phyloP scores from a whole-genome alignment of 2,113 vertebrate genomes.

The Saccopteryx leptura region DNA sequence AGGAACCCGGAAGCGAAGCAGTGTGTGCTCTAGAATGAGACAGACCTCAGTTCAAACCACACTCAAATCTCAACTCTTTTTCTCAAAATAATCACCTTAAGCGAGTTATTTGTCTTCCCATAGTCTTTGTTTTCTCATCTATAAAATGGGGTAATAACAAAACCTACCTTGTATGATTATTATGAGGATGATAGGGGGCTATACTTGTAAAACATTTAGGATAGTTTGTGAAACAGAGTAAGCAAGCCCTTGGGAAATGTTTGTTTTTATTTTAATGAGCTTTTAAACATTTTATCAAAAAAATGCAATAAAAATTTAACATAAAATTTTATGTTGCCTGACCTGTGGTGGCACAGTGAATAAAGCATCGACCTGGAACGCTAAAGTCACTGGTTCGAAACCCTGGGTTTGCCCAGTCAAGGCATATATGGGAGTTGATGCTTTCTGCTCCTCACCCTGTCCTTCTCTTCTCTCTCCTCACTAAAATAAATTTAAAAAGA shows the following conservation, averaged over 20 bases:
- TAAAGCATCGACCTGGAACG: too few relatives aligned
- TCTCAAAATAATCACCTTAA: not conserved
- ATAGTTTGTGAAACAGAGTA: not conserved
- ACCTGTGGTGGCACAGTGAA: too few relatives aligned
- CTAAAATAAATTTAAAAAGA: too few relatives aligned
- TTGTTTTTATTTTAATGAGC: not conserved
- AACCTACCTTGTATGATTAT: not conserved
- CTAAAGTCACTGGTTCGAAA: too few relatives aligned
- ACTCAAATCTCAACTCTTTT: not conserved
- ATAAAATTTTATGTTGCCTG: not conserved
- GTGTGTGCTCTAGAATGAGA: not conserved
- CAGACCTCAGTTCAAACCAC: not conserved
- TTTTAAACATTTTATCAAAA: constrained; percentile 18
- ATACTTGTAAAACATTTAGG: not conserved
- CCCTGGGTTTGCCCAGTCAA: too few relatives aligned
- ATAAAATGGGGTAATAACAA: not conserved
- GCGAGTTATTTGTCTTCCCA: not conserved
- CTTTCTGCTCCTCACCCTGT: too few relatives aligned
- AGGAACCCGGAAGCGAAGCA: not conserved
- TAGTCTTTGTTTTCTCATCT: not conserved
- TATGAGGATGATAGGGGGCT: not conserved
- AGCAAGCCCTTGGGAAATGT: not conserved
- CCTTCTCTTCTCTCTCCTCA: too few relatives aligned
- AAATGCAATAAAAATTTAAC: not conserved
- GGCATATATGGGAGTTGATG: too few relatives aligned